These are phyloP conservation scores for Eupeodes corollae DNA, from an alignment of 1,140 invertebrate genomes.

Conservation along the genomic window DNA sequence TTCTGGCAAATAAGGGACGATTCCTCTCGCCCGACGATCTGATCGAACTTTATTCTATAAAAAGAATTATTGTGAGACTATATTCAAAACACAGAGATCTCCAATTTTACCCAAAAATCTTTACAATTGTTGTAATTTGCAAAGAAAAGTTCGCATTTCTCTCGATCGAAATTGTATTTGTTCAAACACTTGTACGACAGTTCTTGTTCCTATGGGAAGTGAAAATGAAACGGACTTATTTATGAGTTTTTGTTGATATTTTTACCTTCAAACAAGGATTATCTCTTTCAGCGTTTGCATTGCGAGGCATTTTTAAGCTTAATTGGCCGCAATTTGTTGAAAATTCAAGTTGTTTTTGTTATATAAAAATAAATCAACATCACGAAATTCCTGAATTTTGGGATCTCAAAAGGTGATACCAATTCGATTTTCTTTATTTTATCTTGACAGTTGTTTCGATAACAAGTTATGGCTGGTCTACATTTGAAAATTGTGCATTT, in stretches of 20 bases:
- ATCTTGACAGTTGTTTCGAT: no score
- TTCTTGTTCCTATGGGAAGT: slow-evolving; percentile 43
- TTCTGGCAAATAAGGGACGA: slow-evolving; percentile 24
- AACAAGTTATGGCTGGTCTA: no score
- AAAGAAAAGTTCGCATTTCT: slow-evolving; percentile 49
- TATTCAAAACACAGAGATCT: not conserved
- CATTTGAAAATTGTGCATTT: no score
- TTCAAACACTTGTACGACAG: slow-evolving; percentile 47
- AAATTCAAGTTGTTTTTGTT: no score
- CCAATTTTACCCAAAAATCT: slow-evolving; percentile 45
- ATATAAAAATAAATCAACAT: no score
- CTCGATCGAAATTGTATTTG: slow-evolving; percentile 46
- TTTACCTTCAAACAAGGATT: slow-evolving; percentile 36
- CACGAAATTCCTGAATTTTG: no score
- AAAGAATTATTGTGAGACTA: not conserved
- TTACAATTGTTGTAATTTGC: slow-evolving; percentile 54
- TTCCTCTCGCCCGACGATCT: slow-evolving; percentile 26
- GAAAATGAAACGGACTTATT: not conserved
- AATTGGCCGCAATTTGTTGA: no score
- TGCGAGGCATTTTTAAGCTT: slow-evolving; percentile 24
- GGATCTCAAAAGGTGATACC: no score
- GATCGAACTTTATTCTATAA: slow-evolving; percentile 26
- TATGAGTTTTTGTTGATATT: not conserved
- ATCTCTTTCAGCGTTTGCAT: slow-evolving; percentile 32
- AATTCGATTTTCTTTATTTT: no score